Evolutionary conservation across 2,888 invertebrate genomes (phyloP).

Genomic region (Galerucella calmariensis): DNA sequence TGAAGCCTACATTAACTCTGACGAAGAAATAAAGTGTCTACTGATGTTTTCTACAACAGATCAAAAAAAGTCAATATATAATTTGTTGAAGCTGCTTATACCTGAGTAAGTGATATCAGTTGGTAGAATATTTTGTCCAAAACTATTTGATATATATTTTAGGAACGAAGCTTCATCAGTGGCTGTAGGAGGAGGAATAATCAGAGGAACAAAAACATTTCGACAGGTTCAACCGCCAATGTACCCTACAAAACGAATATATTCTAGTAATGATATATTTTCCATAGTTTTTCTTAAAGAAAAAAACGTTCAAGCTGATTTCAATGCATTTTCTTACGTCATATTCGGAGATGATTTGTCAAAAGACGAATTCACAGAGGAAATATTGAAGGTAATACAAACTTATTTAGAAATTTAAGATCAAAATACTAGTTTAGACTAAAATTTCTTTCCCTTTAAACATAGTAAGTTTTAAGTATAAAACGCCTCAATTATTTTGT

Average conservation of each 20-base stretch:
- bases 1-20: slow-evolving; percentile 44
- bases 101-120: slow-evolving; percentile 48
- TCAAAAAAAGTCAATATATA: slow-evolving; percentile 45
- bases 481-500: no score
- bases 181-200: slow-evolving; percentile 57
- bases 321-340: slow-evolving; percentile 56
- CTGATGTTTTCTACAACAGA: slow-evolving; percentile 52
- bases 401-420: background rate
- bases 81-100: slow-evolving; percentile 48
- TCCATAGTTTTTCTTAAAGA: slow-evolving; percentile 54
- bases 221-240: slow-evolving; percentile 37
- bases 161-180: slow-evolving; percentile 49
- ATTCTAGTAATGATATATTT: slow-evolving; percentile 47
- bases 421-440: no score
- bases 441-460: background rate
- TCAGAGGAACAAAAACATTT: slow-evolving; percentile 51
- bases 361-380: slow-evolving; percentile 52
- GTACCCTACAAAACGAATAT: slow-evolving; percentile 39
- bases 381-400: slow-evolving; percentile 51
- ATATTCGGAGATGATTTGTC: slow-evolving; percentile 53
- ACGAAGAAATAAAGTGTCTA: slow-evolving; percentile 53
- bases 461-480: no score
- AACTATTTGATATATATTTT: slow-evolving; percentile 28
- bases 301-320: slow-evolving; percentile 46
- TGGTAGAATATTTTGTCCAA: slow-evolving; percentile 1